Base-by-base conservation (phyloP, 1,140 invertebrate species). In the Temnothorax curvispinosus region DNA sequence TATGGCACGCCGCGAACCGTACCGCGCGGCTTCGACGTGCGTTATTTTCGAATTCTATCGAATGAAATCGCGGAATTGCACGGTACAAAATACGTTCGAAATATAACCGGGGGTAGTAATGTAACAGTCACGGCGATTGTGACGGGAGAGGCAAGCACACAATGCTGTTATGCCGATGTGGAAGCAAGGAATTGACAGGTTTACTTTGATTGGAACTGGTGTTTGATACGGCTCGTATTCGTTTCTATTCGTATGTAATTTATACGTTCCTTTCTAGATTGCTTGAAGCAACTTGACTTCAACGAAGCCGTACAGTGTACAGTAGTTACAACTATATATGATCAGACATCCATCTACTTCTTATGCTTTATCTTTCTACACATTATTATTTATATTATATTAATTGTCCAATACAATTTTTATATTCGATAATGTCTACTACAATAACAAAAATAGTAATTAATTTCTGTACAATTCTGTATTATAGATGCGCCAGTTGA, bases 1-100 rank as follows among this genome's bases (percentile, higher is more conserved):
- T 94, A 92, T 88, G 81, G 41, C 58, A 47, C 71, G n/a, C 69
- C 80, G 35, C 60, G 85, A 82, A 81, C 85, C 54, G 82, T 85
- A 77, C 27, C 38, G 56, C 52, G 69, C 52, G 27, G 47, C 65
- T 27, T 41, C 52, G n/a, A 56, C 56, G 44, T 50, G 65, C 72
- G 56, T 50, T 78, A 84, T 80, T 65, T 86, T 58, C 72, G 58
- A 87, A 88, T 86, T 62, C 81, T 84, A 84, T 84, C 80, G 69
- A 84, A 84, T 71, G 81, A 80, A 77, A 85, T 85, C 81, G 87
- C 50, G 52, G 58, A 86, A 78, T 86, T 69, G 81, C 54, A 60
- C 1, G 69, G 18, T 47, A 50, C 54, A 69, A 87, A 85, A 80
- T 75, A 84, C 86, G 32, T 52, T 54, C 38, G 50, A 85, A 75